Conservation (phyloP, 2,113 vertebrate species). For the Rhynchopsitta pachyrhyncha region DNA sequence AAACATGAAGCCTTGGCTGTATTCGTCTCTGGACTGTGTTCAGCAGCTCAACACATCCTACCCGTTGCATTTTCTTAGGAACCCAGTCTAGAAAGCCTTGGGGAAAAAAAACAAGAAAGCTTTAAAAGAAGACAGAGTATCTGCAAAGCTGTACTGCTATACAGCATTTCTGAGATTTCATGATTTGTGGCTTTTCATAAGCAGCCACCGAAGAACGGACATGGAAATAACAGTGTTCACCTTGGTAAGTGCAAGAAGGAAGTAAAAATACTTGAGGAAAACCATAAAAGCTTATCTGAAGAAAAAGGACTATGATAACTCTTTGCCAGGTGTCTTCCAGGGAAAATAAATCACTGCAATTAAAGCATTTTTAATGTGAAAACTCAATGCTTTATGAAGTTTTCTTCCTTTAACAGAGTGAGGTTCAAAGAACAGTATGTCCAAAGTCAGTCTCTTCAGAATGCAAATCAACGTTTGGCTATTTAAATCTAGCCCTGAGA, state of each 20-base stretch:
- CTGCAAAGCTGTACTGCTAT: neutral
- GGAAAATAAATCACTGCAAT: neutral
- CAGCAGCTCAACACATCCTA: conserved; percentile 93
- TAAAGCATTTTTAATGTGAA: neutral
- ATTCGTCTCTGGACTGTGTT: conserved; percentile 95
- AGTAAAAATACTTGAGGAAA: neutral
- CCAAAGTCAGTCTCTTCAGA: neutral
- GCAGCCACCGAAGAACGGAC: neutral
- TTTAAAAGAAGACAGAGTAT: neutral
- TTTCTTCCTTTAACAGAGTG: neutral
- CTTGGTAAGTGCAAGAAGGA: neutral
- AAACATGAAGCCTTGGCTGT: conserved; percentile 92
- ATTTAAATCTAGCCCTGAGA: neutral
- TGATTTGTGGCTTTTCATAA: neutral
- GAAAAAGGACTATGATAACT: neutral
- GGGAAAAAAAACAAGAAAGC: neutral
- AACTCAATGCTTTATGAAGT: neutral
- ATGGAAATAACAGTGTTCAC: neutral
- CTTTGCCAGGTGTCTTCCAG: neutral
- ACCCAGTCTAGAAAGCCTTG: conserved; percentile 97
- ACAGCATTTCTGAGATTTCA: neutral
- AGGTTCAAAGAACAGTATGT: neutral
- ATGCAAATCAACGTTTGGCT: neutral
- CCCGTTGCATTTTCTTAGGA: conserved; percentile 96
- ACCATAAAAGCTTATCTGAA: neutral